phyloP scores from a whole-genome alignment of 1,140 invertebrate genomes.

The Caerostris darwini region DNA sequence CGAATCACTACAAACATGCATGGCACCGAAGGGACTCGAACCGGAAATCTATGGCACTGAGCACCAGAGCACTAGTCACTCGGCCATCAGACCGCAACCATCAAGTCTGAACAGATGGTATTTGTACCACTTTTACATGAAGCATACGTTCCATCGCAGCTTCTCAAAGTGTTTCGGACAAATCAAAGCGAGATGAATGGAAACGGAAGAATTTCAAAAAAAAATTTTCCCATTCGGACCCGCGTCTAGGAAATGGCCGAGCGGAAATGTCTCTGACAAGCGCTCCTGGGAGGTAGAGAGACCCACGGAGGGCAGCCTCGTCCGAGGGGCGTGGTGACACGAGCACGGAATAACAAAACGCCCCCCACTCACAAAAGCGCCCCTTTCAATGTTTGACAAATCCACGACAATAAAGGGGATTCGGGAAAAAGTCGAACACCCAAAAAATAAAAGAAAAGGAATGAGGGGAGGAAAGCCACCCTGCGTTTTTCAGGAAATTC shows the following conservation, averaged over 20 bases:
- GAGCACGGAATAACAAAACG: constrained; percentile 30
- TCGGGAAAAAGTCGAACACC: neutral
- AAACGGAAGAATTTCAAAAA: too few relatives aligned
- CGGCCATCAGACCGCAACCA: too few relatives aligned
- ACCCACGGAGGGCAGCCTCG: neutral
- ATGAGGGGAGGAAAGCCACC: neutral
- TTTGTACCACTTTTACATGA: too few relatives aligned
- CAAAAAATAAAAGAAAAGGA: neutral
- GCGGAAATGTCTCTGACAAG: neutral
- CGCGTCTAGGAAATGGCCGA: neutral
- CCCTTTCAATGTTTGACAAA: neutral
- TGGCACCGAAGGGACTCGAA: too few relatives aligned
- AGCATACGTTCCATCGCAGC: too few relatives aligned
- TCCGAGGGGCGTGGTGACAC: neutral
- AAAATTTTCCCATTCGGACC: neutral
- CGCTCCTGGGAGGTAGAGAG: neutral
- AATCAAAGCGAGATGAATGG: too few relatives aligned
- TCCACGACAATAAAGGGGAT: constrained; percentile 52
- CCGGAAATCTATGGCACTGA: too few relatives aligned
- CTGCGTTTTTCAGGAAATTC: constrained; percentile 53
- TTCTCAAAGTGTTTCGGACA: too few relatives aligned
- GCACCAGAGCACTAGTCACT: too few relatives aligned
- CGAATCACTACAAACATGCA: too few relatives aligned
- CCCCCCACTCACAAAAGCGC: neutral
- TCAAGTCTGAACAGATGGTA: too few relatives aligned